These are phyloP conservation scores for Drosophila paramelanica DNA, from an alignment of 2,888 invertebrate species.

Conservation along the genomic window DNA sequence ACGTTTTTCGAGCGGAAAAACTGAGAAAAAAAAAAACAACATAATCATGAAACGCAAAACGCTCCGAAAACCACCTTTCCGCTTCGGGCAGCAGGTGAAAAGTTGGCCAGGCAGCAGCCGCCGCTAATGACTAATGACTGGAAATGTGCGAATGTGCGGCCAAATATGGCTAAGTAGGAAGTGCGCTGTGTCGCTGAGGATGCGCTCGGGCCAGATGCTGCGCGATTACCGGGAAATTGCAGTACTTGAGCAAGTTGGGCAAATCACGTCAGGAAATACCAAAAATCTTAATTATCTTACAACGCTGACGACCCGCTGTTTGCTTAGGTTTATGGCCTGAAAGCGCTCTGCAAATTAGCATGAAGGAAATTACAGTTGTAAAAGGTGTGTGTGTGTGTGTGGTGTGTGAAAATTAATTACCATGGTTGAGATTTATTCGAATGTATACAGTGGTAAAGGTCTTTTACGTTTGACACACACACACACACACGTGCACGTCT, in stretches of 20 bases:
- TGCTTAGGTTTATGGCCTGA: slow-evolving; percentile 30
- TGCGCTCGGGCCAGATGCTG: slow-evolving; percentile 54
- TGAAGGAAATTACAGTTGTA: slow-evolving; percentile 39
- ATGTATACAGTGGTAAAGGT: background rate
- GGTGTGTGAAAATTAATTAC: slow-evolving; percentile 22
- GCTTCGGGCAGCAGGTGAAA: slow-evolving; percentile 54
- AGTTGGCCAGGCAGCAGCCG: slow-evolving; percentile 41
- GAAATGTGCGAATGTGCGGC: slow-evolving; percentile 34
- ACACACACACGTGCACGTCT: background rate
- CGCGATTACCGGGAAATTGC: slow-evolving; percentile 67
- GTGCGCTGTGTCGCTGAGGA: slow-evolving; percentile 48
- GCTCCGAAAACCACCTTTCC: slow-evolving; percentile 7
- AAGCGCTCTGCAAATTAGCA: slow-evolving; percentile 43
- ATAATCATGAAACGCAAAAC: slow-evolving; percentile 44
- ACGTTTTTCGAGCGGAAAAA: slow-evolving; percentile 68
- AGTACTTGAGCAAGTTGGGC: slow-evolving; percentile 29
- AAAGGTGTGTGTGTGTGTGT: slow-evolving; percentile 3
- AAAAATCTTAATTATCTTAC: slow-evolving; percentile 65
- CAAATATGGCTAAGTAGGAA: slow-evolving; percentile 63
- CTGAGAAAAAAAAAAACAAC: slow-evolving; percentile 28
- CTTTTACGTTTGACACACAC: background rate
- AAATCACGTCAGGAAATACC: slow-evolving; percentile 68
- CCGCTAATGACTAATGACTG: slow-evolving; percentile 67
- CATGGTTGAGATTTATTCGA: slow-evolving; percentile 6
- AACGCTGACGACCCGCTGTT: slow-evolving; percentile 31